Percentiles rank a stretch among this genome's conserved stretches.
Conservation (phyloP, 1,140 invertebrate species). For the Euwallacea fornicatus region DNA sequence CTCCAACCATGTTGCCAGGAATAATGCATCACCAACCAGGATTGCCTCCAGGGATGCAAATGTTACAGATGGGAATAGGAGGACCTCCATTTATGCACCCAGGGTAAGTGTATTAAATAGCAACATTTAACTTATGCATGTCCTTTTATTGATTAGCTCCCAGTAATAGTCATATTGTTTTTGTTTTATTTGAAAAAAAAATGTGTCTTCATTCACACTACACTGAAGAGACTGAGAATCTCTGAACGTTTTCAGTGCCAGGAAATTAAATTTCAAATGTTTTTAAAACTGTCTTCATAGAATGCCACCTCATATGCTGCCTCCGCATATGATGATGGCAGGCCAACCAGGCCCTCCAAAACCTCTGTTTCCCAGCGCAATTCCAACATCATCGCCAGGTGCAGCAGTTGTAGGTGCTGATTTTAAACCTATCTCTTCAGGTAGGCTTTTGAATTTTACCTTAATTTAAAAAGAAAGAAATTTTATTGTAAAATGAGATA, state of each 20-base stretch:
- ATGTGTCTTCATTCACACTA: too few species aligned
- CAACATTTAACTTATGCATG: too few species aligned
- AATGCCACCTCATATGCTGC: conserved; percentile 58
- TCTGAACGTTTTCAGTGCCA: neutral
- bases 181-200: conserved; percentile 3
- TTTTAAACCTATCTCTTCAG: conserved; percentile 64
- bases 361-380: conserved; percentile 77
- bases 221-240: too few species aligned
- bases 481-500: too few species aligned
- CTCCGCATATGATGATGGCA: conserved; percentile 63
- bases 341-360: conserved; percentile 62
- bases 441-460: conserved; percentile 40
- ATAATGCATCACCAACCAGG: conserved; percentile 64
- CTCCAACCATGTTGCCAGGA: conserved; percentile 58
- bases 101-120: conserved; percentile 57
- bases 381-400: conserved; percentile 64
- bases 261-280: neutral
- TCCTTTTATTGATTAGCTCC: too few species aligned
- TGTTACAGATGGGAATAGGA: conserved; percentile 74
- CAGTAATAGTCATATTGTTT: neutral
- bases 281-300: conserved; percentile 45
- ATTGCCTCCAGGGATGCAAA: conserved; percentile 59
- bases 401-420: conserved; percentile 63
- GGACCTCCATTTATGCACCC: conserved; percentile 70
- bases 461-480: too few species aligned